These are phyloP conservation scores for Epicampocera succincta DNA, from an alignment of 2,888 invertebrate genomes.

Conservation along the genomic window DNA sequence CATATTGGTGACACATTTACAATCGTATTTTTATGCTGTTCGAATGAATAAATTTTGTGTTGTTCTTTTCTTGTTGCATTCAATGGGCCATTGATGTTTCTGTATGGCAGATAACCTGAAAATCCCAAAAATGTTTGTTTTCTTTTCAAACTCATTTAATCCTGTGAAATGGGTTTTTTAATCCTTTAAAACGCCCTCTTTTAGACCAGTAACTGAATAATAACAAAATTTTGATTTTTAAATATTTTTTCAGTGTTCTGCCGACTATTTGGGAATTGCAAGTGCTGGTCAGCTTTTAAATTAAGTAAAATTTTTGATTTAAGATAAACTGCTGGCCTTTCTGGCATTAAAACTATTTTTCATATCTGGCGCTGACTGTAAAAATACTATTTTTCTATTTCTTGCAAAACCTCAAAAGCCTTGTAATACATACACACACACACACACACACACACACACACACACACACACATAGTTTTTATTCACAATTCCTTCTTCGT, in stretches of 20 bases:
- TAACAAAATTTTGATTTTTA: too few relatives aligned
- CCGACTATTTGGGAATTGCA: too few relatives aligned
- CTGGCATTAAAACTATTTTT: too few relatives aligned
- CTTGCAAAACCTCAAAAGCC: too few relatives aligned
- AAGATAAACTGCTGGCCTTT: not conserved
- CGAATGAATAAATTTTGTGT: constrained; percentile 24
- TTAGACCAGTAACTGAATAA: not conserved
- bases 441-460: too few relatives aligned
- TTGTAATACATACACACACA: too few relatives aligned
- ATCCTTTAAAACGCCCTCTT: constrained; percentile 9
- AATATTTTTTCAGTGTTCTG: too few relatives aligned
- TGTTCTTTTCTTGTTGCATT: not conserved
- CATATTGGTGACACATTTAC: constrained; percentile 19
- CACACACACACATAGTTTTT: too few relatives aligned
- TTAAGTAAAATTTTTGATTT: too few relatives aligned
- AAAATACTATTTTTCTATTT: too few relatives aligned
- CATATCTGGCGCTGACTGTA: constrained; percentile 29
- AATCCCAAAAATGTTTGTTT: constrained; percentile 20
- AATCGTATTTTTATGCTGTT: constrained; percentile 9
- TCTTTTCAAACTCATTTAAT: constrained; percentile 26
- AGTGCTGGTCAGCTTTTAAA: too few relatives aligned
- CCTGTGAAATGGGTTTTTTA: constrained; percentile 21
- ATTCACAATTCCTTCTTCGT: too few relatives aligned
- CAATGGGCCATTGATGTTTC: constrained; percentile 1
- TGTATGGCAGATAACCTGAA: constrained; percentile 18